Evolutionary conservation across 2,888 invertebrate genomes (phyloP).

Genomic region (Trachelus troglodyta): DNA sequence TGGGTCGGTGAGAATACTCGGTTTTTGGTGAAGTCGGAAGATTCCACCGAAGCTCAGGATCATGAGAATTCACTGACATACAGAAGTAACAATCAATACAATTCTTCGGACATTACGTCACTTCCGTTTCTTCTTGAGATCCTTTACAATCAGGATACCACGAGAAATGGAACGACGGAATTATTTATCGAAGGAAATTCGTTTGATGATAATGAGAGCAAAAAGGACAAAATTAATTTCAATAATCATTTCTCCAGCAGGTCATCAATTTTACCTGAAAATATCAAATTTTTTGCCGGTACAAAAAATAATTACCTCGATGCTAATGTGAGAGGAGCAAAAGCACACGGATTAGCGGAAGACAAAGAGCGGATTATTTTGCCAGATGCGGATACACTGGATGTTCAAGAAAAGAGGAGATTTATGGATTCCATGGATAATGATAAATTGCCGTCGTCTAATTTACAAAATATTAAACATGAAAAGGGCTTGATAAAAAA

Average conservation of each 20-base stretch:
- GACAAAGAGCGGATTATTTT: neutral
- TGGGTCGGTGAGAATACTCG: neutral
- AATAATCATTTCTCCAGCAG: neutral
- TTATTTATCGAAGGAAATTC: neutral
- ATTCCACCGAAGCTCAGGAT: neutral
- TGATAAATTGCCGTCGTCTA: neutral
- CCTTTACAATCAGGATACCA: constrained; percentile 16
- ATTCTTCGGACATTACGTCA: neutral
- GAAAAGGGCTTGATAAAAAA: neutral
- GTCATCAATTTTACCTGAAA: neutral
- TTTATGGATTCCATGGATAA: neutral
- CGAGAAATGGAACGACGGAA: constrained; percentile 17
- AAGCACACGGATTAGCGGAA: neutral
- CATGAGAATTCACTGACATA: neutral
- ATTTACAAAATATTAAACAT: neutral
- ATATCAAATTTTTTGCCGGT: neutral
- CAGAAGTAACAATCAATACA: neutral
- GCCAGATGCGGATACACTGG: neutral
- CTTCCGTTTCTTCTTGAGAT: neutral
- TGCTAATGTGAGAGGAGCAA: neutral
- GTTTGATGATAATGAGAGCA: neutral
- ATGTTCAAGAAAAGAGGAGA: neutral
- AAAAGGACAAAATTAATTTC: neutral
- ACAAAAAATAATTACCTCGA: neutral
- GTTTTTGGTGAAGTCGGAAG: neutral